A percentile compares a stretch with the other conserved stretches of the same genome.
phyloP scores from a whole-genome alignment of 2,113 vertebrate species.

The Xiphorhynchus elegans region DNA sequence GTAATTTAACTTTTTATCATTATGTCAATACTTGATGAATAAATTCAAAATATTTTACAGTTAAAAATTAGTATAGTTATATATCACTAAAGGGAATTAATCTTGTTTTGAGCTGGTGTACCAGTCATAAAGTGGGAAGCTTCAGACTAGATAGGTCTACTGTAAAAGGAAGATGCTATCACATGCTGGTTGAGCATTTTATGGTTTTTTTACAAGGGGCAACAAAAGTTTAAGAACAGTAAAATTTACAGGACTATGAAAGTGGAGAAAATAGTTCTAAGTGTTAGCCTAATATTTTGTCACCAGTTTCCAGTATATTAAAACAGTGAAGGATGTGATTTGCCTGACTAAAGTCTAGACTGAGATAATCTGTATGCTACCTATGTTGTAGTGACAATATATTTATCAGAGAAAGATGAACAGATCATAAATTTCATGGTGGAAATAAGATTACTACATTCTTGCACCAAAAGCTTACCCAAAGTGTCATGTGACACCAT shows the following conservation, averaged over 20 bases:
- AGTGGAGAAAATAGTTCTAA: neutral
- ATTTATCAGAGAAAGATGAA: neutral
- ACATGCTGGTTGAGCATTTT: neutral
- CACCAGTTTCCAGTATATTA: neutral
- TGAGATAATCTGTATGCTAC: neutral
- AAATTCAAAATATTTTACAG: constrained; percentile 39
- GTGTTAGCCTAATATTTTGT: neutral
- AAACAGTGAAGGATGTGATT: neutral
- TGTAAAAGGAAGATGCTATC: neutral
- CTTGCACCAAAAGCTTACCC: neutral
- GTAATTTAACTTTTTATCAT: constrained; percentile 22
- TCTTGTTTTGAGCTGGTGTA: neutral
- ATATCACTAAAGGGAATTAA: neutral
- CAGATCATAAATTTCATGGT: neutral
- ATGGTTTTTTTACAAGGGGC: neutral
- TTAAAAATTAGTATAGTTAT: constrained; percentile 2
- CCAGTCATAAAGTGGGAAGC: neutral
- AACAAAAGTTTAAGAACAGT: neutral
- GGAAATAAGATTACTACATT: neutral
- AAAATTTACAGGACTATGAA: neutral
- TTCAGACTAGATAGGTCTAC: neutral
- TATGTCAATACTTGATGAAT: constrained; percentile 27
- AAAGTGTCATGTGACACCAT: neutral
- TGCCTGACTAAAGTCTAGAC: neutral
- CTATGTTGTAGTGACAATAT: neutral